A percentile compares a stretch with the other conserved stretches of the same genome.
Evolutionary conservation across 2,888 invertebrate genomes (phyloP).

Genomic region (Anodontia alba): DNA sequence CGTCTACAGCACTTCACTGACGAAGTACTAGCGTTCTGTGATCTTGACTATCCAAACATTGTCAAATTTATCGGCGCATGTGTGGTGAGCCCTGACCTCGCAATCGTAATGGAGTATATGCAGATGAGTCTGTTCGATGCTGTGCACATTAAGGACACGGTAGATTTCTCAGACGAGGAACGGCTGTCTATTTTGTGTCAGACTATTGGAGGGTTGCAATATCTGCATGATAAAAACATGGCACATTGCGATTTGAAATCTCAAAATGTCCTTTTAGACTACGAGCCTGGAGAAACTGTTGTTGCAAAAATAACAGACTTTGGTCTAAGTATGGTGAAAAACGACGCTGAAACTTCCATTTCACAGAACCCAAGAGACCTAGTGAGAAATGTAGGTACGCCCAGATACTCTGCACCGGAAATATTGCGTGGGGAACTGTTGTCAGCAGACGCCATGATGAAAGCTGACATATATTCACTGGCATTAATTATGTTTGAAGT

Average conservation of each 20-base stretch:
- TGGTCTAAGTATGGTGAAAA: constrained; percentile 65
- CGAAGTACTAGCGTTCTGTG: constrained; percentile 42
- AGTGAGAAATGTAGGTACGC: constrained; percentile 48
- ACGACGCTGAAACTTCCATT: constrained; percentile 39
- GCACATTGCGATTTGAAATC: constrained; percentile 67
- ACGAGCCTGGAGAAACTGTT: constrained; percentile 10
- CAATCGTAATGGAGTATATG: constrained; percentile 64
- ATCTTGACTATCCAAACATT: constrained; percentile 50
- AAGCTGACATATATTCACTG: constrained; percentile 55
- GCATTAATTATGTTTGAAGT: constrained; percentile 53
- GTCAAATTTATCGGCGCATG: constrained; percentile 61
- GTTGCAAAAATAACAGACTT: constrained; percentile 64
- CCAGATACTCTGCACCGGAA: constrained; percentile 62
- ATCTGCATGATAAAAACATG: constrained; percentile 53
- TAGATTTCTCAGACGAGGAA: constrained; percentile 52
- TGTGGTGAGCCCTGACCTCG: constrained; percentile 44
- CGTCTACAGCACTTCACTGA: constrained; percentile 44
- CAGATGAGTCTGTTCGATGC: constrained; percentile 57
- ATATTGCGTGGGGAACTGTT: constrained; percentile 55
- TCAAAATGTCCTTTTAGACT: constrained; percentile 57
- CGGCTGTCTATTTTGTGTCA: constrained; percentile 53
- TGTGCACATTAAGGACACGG: constrained; percentile 43
- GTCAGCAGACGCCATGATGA: constrained; percentile 41
- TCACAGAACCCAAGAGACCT: not conserved
- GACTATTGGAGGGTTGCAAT: constrained; percentile 42